phyloP scores from a whole-genome alignment of 2,888 invertebrate species.

The Drosophila koepferae region DNA sequence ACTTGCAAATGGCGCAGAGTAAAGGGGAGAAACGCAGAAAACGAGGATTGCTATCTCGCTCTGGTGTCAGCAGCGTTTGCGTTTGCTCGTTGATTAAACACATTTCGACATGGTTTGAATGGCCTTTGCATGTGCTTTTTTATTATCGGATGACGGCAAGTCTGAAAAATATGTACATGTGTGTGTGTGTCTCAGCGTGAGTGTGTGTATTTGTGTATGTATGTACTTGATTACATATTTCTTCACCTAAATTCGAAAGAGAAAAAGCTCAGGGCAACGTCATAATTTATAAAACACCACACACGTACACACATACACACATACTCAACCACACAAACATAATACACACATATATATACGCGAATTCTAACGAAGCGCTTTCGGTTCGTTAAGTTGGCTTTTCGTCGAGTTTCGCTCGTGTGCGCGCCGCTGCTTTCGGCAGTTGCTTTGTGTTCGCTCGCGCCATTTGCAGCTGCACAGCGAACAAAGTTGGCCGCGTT shows the following conservation, averaged over 20 bases:
- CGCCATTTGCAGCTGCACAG: slow-evolving; percentile 82
- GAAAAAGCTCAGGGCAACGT: slow-evolving; percentile 69
- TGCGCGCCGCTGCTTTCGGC: slow-evolving; percentile 51
- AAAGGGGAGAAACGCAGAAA: slow-evolving; percentile 26
- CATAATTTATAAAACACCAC: slow-evolving; percentile 74
- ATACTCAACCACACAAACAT: slow-evolving; percentile 14
- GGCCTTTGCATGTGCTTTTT: slow-evolving; percentile 74
- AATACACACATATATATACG: slow-evolving; percentile 28
- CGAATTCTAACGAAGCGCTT: slow-evolving; percentile 72
- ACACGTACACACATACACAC: not conserved
- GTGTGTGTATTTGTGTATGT: slow-evolving; percentile 14
- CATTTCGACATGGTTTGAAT: slow-evolving; percentile 60
- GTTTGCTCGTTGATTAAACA: slow-evolving; percentile 40
- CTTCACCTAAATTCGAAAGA: slow-evolving; percentile 62
- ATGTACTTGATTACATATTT: slow-evolving; percentile 49
- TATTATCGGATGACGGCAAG: slow-evolving; percentile 69
- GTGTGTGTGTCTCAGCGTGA: slow-evolving; percentile 19
- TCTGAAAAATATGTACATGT: slow-evolving; percentile 55
- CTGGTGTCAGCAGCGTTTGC: slow-evolving; percentile 8
- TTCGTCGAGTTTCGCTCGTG: slow-evolving; percentile 64
- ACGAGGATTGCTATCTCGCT: slow-evolving; percentile 45
- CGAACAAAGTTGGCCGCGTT: slow-evolving; percentile 79
- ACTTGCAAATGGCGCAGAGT: slow-evolving; percentile 71
- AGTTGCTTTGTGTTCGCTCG: slow-evolving; percentile 67
- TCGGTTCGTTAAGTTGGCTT: slow-evolving; percentile 56